These are phyloP conservation scores for Cichladusa arquata DNA, from an alignment of 2,113 vertebrate species.

Conservation along the genomic window DNA sequence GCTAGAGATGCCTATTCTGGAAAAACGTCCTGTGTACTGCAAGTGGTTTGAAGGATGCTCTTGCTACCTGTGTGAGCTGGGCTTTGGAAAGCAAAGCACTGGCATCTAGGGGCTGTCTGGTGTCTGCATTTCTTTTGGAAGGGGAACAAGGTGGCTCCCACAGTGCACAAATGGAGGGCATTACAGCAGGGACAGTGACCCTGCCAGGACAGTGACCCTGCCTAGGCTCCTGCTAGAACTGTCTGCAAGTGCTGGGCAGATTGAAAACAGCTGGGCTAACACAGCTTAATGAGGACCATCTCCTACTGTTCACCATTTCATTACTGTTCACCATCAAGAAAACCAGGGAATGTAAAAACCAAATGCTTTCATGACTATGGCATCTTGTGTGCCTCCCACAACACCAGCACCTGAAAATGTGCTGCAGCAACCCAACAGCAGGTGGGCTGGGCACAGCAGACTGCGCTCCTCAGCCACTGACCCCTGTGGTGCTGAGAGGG, in stretches of 20 bases:
- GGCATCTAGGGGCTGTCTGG: not conserved
- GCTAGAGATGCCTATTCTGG: not conserved
- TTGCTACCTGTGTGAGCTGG: not conserved
- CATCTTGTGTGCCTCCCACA: not conserved
- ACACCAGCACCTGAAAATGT: not conserved
- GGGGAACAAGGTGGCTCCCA: not conserved
- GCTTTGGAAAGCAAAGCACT: not conserved
- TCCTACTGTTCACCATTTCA: not conserved
- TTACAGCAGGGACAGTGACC: not conserved
- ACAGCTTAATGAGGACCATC: not conserved
- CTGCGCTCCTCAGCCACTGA: not conserved
- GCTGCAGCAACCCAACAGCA: not conserved
- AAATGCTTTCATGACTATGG: not conserved
- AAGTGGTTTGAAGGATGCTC: not conserved
- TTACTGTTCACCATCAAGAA: not conserved
- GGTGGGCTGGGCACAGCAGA: not conserved
- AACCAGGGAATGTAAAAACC: not conserved
- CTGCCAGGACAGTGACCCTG: too few species aligned
- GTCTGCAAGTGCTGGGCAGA: not conserved
- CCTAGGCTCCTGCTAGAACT: not conserved
- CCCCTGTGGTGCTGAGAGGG: not conserved
- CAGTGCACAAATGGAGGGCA: accelerated
- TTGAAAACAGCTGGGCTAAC: not conserved
- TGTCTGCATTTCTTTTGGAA: not conserved
- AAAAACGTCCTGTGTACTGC: not conserved